Conservation (phyloP, 2,797 vertebrate genomes). For the Enoplosus armatus region DNA sequence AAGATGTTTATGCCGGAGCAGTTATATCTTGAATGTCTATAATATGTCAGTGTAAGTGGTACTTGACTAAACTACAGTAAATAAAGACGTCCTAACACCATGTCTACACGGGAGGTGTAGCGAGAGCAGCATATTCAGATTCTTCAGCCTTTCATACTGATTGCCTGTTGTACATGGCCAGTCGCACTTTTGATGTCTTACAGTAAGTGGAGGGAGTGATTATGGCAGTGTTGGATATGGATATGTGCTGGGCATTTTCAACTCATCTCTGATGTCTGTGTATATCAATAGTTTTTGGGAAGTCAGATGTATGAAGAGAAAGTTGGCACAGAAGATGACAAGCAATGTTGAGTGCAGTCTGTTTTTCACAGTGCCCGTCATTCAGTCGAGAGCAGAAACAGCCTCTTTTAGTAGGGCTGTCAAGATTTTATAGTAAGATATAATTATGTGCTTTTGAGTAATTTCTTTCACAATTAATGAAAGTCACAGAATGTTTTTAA, state of each 20-base stretch:
- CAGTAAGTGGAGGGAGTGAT: constrained; percentile 3
- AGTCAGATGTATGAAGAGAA: constrained; percentile 37
- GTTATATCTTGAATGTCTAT: constrained; percentile 10
- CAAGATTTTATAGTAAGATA: constrained; percentile 9
- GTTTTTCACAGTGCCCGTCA: constrained; percentile 44
- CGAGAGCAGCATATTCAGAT: not conserved
- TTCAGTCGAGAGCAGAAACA: not conserved
- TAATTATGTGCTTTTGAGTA: constrained; percentile 5
- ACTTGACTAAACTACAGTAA: constrained; percentile 16
- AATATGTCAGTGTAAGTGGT: constrained; percentile 4
- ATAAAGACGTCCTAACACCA: not conserved
- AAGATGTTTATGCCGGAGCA: constrained; percentile 10
- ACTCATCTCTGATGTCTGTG: constrained; percentile 34
- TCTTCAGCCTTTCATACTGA: not conserved
- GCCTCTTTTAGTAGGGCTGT: constrained; percentile 9
- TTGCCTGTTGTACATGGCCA: not conserved
- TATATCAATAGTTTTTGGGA: constrained; percentile 35
- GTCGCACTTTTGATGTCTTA: not conserved
- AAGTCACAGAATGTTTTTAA: constrained; percentile 4
- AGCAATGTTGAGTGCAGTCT: constrained; percentile 28
- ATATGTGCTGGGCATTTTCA: constrained; percentile 48
- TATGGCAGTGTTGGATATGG: constrained; percentile 1
- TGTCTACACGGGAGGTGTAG: not conserved
- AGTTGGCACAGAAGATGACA: constrained; percentile 41
- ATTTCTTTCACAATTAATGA: constrained; percentile 4